Base-by-base conservation (phyloP, 2,797 vertebrate genomes). In the Enteromius thamalakanensis region DNA sequence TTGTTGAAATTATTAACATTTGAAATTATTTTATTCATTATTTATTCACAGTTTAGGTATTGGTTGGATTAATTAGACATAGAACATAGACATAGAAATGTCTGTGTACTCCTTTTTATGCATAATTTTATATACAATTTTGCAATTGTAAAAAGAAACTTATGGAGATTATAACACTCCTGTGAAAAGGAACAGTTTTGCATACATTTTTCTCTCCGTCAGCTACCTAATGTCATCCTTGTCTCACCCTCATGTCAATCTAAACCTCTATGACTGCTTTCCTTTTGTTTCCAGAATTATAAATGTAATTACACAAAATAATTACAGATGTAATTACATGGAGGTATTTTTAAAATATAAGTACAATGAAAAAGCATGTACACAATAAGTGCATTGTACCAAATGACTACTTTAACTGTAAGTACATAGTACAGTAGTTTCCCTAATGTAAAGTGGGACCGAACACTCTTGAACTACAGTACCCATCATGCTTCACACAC, bases 391-490 rank as follows among this genome's bases (percentile, higher is more conserved):
- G 55, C 10, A 58, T 58, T 58, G 55, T 58, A 58, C 55, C 55
- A 58, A 58, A 23, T n/a, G 21, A 23, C n/a, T 58, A 4, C 23
- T 58, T 4, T 11, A 23, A 58, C 23, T 58, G 55, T 58, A 58
- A 58, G 55, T 23, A 23, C 55, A 58, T 23, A n/a, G n/a, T n/a
- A n/a, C n/a, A 4, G 55, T 58, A 58, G 55, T n/a, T n/a, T n/a
- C 10, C 53, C 53, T 23, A 58, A 58, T 58, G n/a, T 58, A 12
- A 58, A 58, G 55, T 58, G 55, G 55, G 55, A 58, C 55, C n/a
- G 10, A 58, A 26, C 34, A 58, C 21, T 58, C 53, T 23, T 26
- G 34, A 76, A 76, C 74, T 60, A 58, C 74, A 60, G n/a, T 58
- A 76, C 74, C 34, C 34, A 76, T 60, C n/a, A 76, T 60, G n/a